Evolutionary conservation across 2,888 invertebrate genomes (phyloP).

Genomic region (Dynastes grantii): DNA sequence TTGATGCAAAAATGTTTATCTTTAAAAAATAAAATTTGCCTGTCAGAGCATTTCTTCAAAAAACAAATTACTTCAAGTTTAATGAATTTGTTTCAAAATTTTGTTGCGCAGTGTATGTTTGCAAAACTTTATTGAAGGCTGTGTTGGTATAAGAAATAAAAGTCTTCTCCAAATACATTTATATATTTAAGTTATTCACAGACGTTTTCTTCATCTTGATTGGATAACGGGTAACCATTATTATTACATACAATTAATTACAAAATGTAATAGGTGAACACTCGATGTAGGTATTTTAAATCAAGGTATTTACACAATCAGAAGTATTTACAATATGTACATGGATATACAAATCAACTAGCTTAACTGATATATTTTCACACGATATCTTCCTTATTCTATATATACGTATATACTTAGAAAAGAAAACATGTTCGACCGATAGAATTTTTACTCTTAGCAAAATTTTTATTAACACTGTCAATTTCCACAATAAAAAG

Average conservation of each 20-base stretch:
- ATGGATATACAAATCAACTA: constrained; percentile 61
- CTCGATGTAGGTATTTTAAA: constrained; percentile 61
- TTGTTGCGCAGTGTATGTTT: not conserved
- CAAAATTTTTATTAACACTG: constrained; percentile 50
- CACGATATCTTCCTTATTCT: constrained; percentile 57
- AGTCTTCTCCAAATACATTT: constrained; percentile 62
- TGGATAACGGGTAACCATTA: constrained; percentile 64
- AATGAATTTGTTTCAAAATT: no score
- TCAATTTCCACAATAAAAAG: constrained; percentile 51
- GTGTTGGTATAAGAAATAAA: constrained; percentile 35
- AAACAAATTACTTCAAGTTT: no score
- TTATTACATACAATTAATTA: constrained; percentile 63
- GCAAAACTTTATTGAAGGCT: not conserved
- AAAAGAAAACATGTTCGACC: constrained; percentile 39
- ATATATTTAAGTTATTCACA: constrained; percentile 67
- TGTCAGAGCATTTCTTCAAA: no score
- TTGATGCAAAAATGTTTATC: no score
- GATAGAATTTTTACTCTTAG: constrained; percentile 26
- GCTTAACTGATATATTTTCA: constrained; percentile 59
- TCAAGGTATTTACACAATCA: constrained; percentile 63
- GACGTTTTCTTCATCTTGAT: constrained; percentile 63
- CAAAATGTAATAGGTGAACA: constrained; percentile 64
- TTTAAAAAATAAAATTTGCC: no score
- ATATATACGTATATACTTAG: constrained; percentile 35
- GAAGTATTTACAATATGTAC: constrained; percentile 63